These are phyloP conservation scores for Capitulum mitella DNA, from an alignment of 2,888 invertebrate genomes.

Conservation along the genomic window DNA sequence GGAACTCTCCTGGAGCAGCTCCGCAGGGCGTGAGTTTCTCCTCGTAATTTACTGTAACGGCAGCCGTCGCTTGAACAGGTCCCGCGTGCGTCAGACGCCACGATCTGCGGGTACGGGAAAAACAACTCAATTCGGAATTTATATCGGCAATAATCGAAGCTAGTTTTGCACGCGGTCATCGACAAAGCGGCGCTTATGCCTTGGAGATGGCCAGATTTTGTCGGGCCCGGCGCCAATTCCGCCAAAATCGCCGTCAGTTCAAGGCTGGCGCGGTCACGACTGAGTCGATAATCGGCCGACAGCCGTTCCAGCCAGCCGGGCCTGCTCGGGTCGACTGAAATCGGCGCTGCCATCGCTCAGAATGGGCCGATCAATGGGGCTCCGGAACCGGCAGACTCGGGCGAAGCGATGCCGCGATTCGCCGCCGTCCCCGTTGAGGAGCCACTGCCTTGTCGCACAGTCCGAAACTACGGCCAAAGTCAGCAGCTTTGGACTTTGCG, in stretches of 20 bases:
- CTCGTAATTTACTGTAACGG: neutral
- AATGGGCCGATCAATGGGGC: too few species aligned
- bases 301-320: too few species aligned
- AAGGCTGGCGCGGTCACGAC: neutral
- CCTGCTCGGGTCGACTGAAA: too few species aligned
- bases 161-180: neutral
- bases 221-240: neutral
- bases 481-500: too few species aligned
- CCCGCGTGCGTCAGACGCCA: neutral
- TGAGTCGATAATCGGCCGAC: neutral
- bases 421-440: too few species aligned
- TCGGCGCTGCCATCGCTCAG: too few species aligned
- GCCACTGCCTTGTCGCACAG: too few species aligned
- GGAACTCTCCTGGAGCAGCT: too few species aligned
- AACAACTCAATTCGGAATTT: slow-evolving; percentile 6
- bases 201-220: neutral
- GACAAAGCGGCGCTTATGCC: slow-evolving; percentile 3
- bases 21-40: too few species aligned
- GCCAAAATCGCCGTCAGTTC: neutral
- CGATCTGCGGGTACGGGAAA: neutral
- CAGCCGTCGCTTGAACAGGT: neutral
- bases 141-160: neutral
- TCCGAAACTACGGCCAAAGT: too few species aligned
- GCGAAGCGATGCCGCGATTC: too few species aligned
- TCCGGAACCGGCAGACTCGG: too few species aligned